Conservation (phyloP, 1,140 invertebrate species). For the Anagrus nilaparvatae region DNA sequence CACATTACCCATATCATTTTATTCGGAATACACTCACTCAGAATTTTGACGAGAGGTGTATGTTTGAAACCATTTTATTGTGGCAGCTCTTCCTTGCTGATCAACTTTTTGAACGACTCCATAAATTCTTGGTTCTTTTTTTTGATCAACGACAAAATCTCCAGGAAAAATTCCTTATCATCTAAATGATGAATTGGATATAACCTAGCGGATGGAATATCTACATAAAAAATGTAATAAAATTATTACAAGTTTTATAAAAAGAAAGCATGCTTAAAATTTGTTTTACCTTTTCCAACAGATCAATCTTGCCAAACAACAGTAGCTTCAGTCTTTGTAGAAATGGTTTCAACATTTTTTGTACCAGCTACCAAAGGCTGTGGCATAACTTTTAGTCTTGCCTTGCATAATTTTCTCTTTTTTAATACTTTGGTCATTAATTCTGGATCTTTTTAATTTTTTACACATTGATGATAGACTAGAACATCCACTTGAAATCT, state of each 20-base stretch:
- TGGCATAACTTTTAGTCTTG: conserved; percentile 37
- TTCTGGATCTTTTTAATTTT: conserved; percentile 42
- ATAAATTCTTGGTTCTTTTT: conserved; percentile 53
- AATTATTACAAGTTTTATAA: too few species aligned
- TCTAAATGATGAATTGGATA: conserved; percentile 91
- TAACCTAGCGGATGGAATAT: conserved; percentile 74
- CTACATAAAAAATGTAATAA: conserved; percentile 27
- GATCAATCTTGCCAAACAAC: conserved; percentile 71
- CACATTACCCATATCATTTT: too few species aligned
- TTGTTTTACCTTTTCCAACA: conserved; percentile 38
- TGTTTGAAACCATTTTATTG: conserved; percentile 77
- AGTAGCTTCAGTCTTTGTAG: conserved; percentile 62
- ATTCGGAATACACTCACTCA: conserved; percentile 39
- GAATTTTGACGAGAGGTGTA: conserved; percentile 51
- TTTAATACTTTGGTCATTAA: conserved; percentile 49
- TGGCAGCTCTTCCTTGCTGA: conserved; percentile 76
- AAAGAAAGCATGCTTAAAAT: too few species aligned
- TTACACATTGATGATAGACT: conserved; percentile 38
- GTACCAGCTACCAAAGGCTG: conserved; percentile 38
- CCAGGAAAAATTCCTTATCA: conserved; percentile 95
- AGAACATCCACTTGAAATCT: conserved; percentile 37
- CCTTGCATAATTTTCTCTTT: conserved; percentile 48
- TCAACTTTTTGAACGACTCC: conserved; percentile 85
- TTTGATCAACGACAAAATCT: conserved; percentile 78
- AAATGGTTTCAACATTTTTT: conserved; percentile 54